A percentile compares a stretch with the other conserved stretches of the same genome.
phyloP scores from a whole-genome alignment of 2,888 invertebrate genomes.

The Diarsia rubi region DNA sequence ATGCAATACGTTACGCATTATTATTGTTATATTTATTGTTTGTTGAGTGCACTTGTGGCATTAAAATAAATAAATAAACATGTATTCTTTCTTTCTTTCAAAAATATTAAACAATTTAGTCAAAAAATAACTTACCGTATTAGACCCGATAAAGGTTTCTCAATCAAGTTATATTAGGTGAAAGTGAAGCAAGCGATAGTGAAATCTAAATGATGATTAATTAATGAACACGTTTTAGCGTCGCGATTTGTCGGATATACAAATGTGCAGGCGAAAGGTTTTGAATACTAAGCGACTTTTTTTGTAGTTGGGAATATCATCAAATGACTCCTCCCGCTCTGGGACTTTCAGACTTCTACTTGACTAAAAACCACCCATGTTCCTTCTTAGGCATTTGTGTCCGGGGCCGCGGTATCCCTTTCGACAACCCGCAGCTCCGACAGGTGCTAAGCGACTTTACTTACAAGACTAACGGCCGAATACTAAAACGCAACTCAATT shows the following conservation, averaged over 20 bases:
- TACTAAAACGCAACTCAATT: too few relatives aligned
- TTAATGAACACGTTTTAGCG: conserved; percentile 63
- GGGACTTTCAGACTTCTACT: too few relatives aligned
- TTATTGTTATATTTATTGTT: too few relatives aligned
- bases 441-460: conserved; percentile 17
- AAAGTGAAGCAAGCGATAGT: conserved; percentile 61
- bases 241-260: conserved; percentile 51
- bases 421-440: too few relatives aligned
- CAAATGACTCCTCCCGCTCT: too few relatives aligned
- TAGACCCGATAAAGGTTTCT: conserved; percentile 47
- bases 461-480: conserved; percentile 23
- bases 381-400: too few relatives aligned
- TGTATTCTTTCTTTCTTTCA: too few relatives aligned
- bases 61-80: too few relatives aligned
- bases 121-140: background rate
- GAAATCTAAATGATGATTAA: conserved; percentile 63
- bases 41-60: too few relatives aligned
- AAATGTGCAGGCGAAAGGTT: conserved; percentile 62
- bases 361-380: too few relatives aligned
- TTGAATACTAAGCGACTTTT: conserved; percentile 30
- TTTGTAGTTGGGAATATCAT: too few relatives aligned
- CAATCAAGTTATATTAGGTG: conserved; percentile 50
- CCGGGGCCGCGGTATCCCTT: too few relatives aligned
- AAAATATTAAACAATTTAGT: conserved; percentile 8
- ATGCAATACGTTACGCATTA: background rate